Conservation (phyloP, 1,140 invertebrate genomes). For the Drosophila pallidifrons region DNA sequence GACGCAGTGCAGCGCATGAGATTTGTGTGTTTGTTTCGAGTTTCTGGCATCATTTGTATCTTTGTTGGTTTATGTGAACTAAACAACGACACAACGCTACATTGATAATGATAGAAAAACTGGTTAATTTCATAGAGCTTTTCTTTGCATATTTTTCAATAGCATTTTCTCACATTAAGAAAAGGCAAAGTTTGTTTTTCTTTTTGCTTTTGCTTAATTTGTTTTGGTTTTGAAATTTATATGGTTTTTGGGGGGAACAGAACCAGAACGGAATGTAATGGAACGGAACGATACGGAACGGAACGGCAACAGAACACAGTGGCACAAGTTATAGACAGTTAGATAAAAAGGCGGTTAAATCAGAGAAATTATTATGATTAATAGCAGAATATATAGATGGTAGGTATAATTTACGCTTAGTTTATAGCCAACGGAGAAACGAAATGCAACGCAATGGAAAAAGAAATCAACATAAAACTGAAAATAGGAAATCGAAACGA, state of each 20-base stretch:
- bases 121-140: slow-evolving; percentile 39
- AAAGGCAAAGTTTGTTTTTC: slow-evolving; percentile 32
- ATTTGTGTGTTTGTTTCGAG: slow-evolving; percentile 26
- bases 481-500: neutral
- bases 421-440: slow-evolving; percentile 44
- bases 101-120: slow-evolving; percentile 65
- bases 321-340: slow-evolving; percentile 50
- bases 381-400: slow-evolving; percentile 2
- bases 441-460: slow-evolving; percentile 35
- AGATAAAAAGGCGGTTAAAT: slow-evolving; percentile 35
- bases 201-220: slow-evolving; percentile 24
- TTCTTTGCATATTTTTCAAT: slow-evolving; percentile 19
- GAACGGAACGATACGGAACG: slow-evolving; percentile 23
- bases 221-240: slow-evolving; percentile 7
- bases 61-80: slow-evolving; percentile 66
- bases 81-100: slow-evolving; percentile 81
- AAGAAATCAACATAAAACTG: neutral
- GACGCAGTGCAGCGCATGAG: slow-evolving; percentile 35
- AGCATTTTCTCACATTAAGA: slow-evolving; percentile 13
- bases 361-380: slow-evolving; percentile 4
- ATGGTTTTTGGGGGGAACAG: slow-evolving; percentile 8
- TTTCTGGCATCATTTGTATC: slow-evolving; percentile 26
- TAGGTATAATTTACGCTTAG: slow-evolving; percentile 4
- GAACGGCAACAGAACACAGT: slow-evolving; percentile 38
- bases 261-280: slow-evolving; percentile 46